Percentiles rank a stretch among this genome's conserved stretches.
Conservation (phyloP, 2,888 invertebrate species). For the Melinaea marsaeus region DNA sequence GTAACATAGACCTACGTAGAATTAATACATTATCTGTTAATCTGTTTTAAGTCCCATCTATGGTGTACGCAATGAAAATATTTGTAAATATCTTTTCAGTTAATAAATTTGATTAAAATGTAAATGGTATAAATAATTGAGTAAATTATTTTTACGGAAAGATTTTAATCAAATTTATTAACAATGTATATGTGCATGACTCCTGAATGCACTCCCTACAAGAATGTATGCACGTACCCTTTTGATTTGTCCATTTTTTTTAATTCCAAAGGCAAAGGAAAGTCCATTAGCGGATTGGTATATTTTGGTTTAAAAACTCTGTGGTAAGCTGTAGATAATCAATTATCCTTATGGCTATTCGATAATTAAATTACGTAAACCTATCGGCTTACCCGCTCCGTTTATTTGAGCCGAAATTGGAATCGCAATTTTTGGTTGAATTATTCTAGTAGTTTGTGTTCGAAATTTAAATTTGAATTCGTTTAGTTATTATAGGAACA, state of each 20-base stretch:
- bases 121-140: not conserved
- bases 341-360: conserved; percentile 33
- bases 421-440: conserved; percentile 6
- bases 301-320: conserved; percentile 41
- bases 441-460: not conserved
- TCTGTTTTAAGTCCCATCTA: not conserved
- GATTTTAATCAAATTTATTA: conserved; percentile 44
- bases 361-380: conserved; percentile 32
- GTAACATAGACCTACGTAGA: conserved; percentile 8
- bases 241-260: conserved; percentile 47
- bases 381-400: conserved; percentile 27
- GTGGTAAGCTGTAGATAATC: conserved; percentile 27
- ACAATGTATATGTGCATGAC: conserved; percentile 69
- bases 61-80: conserved; percentile 18
- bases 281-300: conserved; percentile 68
- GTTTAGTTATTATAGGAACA: not conserved
- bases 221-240: conserved; percentile 73
- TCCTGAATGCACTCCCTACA: conserved; percentile 73
- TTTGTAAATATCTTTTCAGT: conserved; percentile 26
- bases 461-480: not conserved
- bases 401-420: conserved; percentile 17
- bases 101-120: conserved; percentile 24
- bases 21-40: not conserved
- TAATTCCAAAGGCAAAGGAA: conserved; percentile 57
- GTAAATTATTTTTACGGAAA: not conserved